Conservation (phyloP, 2,888 invertebrate species). For the Tinea pellionella region DNA sequence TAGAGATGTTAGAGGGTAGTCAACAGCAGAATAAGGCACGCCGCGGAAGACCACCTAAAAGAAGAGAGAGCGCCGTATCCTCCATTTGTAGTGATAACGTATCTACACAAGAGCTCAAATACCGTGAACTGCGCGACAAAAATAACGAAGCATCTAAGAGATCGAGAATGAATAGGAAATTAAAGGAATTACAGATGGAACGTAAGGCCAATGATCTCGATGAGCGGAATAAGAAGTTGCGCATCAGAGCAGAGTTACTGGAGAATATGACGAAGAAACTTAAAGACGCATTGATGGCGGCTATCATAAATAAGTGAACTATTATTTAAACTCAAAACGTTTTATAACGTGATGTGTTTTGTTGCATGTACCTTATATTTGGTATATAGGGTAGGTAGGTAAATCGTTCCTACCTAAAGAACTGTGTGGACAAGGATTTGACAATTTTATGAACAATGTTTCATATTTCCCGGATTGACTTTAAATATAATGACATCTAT, state of each 20-base stretch:
- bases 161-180: constrained; percentile 78
- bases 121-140: constrained; percentile 78
- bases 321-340: neutral
- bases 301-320: constrained; percentile 68
- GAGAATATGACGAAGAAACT: constrained; percentile 75
- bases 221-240: constrained; percentile 72
- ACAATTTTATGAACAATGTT: neutral
- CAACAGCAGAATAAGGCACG: constrained; percentile 47
- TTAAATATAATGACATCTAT: neutral
- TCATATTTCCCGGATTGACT: neutral
- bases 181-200: constrained; percentile 66
- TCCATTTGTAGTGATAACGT: constrained; percentile 56
- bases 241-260: constrained; percentile 74
- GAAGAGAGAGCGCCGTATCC: constrained; percentile 55
- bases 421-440: neutral
- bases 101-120: constrained; percentile 63
- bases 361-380: neutral
- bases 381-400: neutral
- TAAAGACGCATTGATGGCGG: constrained; percentile 73
- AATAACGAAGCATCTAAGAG: constrained; percentile 84
- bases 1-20: constrained; percentile 48
- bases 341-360: neutral
- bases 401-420: neutral
- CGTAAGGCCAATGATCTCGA: constrained; percentile 66
- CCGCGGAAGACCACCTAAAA: constrained; percentile 68